A percentile compares a stretch with the other conserved stretches of the same genome.
These are phyloP conservation scores for Otolemur crassicaudatus DNA, from an alignment of 2,797 vertebrate species.

Conservation along the genomic window DNA sequence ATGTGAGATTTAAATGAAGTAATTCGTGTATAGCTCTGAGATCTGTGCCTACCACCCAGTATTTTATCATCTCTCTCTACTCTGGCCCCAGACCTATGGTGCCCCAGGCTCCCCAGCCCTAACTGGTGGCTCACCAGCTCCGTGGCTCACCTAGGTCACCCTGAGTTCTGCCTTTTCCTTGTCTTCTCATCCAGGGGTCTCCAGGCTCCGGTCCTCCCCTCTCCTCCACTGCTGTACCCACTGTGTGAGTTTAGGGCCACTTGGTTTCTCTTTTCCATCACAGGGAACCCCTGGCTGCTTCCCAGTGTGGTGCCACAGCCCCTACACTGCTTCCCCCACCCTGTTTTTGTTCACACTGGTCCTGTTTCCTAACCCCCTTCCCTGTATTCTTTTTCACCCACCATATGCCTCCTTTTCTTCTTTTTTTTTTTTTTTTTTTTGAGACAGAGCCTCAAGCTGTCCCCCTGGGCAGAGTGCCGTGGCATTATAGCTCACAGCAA, in stretches of 20 bases:
- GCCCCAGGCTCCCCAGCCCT: neutral
- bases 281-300: neutral
- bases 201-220: neutral
- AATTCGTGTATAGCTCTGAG: neutral
- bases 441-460: no score
- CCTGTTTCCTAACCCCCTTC: neutral
- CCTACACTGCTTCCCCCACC: fast-evolving
- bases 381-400: neutral
- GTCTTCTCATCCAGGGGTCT: fast-evolving
- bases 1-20: neutral
- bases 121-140: no score
- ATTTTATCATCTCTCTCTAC: neutral
- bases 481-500: no score
- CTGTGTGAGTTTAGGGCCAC: no score
- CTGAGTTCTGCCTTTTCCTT: neutral
- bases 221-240: neutral
- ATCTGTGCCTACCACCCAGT: neutral
- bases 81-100: neutral
- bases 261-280: neutral
- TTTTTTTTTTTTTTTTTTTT: no score
- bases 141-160: neutral
- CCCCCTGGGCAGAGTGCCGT: no score
- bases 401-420: neutral
- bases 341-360: neutral
- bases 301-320: neutral